Evolutionary conservation across 2,113 vertebrate genomes (phyloP), one percentile per base, ranked within the genome.

Genomic region (Passerina amoena): DNA sequence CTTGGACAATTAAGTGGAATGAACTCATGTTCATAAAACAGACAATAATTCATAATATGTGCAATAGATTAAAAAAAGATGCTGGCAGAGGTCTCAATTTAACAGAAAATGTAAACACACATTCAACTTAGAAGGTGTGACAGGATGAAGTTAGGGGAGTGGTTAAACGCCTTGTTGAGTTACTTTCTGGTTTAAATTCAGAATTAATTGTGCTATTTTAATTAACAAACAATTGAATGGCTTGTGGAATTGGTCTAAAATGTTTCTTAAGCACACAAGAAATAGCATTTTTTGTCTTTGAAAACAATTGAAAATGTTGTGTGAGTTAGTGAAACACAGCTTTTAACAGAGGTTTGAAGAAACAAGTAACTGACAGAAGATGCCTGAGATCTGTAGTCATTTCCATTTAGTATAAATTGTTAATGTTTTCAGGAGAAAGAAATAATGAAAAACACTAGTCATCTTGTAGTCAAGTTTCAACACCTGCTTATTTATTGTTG

Each of bases 401-500:
- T 87, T 87, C 50, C 28, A 88, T 82, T 93, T 44, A 66, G 54
- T 44, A 82, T 31, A 77, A 95, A 83, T 73, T 77, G 59, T 51
- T 77, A 65, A 73, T 47, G 66, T 69, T 90, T 90, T 68, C 50
- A 93, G 70, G 59, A 72, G 63, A 87, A 85, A 87, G 59, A 71
- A 91, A 82, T 65, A 88, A 92, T 75, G 35, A 92, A 92, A 94
- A 86, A 2, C 87, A 96, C 68, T 81, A 42, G 72, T 87, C 71
- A 88, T 56, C 68, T 88, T 51, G 10, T 17, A 70, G 75, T 77
- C 63, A 90, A 10, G 53, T 90, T 94, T 95, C 85, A 96, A 94
- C 51, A 96, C 82, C 68, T 93, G 75, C 35, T 93, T 94, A 90
- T 92, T 94, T 75, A 94, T 40, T 77, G 54, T 51, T 25, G 38